A percentile compares a stretch with the other conserved stretches of the same genome.
phyloP scores from a whole-genome alignment of 2,888 invertebrate species.

The Bellardia bayeri region DNA sequence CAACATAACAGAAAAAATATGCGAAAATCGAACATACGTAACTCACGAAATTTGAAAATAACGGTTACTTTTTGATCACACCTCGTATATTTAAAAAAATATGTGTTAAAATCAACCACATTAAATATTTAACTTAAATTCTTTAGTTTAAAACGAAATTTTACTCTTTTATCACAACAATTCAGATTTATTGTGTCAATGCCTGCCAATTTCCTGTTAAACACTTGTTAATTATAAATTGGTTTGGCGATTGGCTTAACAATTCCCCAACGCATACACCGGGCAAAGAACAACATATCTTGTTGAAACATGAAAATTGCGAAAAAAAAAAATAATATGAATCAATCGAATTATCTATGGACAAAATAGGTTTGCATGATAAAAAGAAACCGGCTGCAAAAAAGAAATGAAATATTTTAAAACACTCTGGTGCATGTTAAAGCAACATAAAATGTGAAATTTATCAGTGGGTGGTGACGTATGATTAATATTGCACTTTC shows the following conservation, averaged over 20 bases:
- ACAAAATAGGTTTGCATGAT: background rate
- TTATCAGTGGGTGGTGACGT: slow-evolving; percentile 26
- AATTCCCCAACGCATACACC: background rate
- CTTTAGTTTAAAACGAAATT: background rate
- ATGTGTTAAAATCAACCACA: background rate
- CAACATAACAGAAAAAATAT: too few relatives aligned
- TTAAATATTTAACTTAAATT: background rate
- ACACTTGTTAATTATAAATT: slow-evolving; percentile 37
- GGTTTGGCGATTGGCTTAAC: slow-evolving; percentile 30
- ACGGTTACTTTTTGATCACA: too few relatives aligned
- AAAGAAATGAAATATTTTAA: background rate
- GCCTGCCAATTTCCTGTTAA: slow-evolving; percentile 24
- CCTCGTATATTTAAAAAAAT: too few relatives aligned
- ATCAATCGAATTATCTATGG: slow-evolving; percentile 14
- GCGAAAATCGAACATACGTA: too few relatives aligned
- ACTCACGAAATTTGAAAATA: too few relatives aligned
- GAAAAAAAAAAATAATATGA: background rate
- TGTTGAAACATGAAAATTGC: background rate
- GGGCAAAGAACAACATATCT: background rate
- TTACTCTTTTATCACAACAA: background rate
- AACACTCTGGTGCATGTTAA: slow-evolving; percentile 9
- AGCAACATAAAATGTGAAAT: slow-evolving; percentile 3
- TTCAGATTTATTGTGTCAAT: slow-evolving; percentile 14
- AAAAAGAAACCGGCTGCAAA: background rate
- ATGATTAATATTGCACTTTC: slow-evolving; percentile 36